A percentile compares a stretch with the other conserved stretches of the same genome.
Conservation (phyloP, 1,140 invertebrate genomes). For the Trichoplusia ni region DNA sequence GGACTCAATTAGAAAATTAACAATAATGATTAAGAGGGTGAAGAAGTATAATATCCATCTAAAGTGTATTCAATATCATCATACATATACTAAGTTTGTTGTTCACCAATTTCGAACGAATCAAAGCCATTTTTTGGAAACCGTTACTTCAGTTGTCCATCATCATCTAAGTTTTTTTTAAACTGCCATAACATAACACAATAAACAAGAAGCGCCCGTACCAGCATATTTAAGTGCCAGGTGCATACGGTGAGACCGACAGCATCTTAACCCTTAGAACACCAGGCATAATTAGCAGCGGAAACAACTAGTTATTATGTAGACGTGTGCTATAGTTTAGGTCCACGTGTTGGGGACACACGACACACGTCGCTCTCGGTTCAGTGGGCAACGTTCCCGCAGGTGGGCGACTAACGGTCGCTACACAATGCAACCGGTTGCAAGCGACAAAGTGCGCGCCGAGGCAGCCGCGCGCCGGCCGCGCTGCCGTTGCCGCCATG, state of each 20-base stretch:
- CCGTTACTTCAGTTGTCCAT: no score
- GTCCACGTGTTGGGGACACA: slow-evolving; percentile 57
- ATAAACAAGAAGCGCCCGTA: no score
- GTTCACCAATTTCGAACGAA: no score
- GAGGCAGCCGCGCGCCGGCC: slow-evolving; percentile 23
- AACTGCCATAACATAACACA: no score
- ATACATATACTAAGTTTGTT: no score
- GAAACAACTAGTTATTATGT: slow-evolving; percentile 20
- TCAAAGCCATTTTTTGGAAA: no score
- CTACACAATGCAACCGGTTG: slow-evolving; percentile 39
- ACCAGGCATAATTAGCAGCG: background rate
- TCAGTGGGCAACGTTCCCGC: slow-evolving; percentile 66
- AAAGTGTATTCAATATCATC: no score
- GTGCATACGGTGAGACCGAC: no score
- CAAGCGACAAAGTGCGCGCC: slow-evolving; percentile 31
- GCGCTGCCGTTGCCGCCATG: no score
- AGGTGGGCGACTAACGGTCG: slow-evolving; percentile 72
- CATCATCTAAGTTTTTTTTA: no score
- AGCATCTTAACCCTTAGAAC: no score
- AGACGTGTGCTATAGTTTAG: slow-evolving; percentile 19
- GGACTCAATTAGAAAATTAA: slow-evolving; percentile 17
- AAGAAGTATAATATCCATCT: slow-evolving; percentile 1
- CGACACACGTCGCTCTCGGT: slow-evolving; percentile 64
- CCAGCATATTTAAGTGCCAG: no score
- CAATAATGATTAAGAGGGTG: background rate